Base-by-base conservation (phyloP, 2,797 vertebrate species). In the Lagodon rhomboides region DNA sequence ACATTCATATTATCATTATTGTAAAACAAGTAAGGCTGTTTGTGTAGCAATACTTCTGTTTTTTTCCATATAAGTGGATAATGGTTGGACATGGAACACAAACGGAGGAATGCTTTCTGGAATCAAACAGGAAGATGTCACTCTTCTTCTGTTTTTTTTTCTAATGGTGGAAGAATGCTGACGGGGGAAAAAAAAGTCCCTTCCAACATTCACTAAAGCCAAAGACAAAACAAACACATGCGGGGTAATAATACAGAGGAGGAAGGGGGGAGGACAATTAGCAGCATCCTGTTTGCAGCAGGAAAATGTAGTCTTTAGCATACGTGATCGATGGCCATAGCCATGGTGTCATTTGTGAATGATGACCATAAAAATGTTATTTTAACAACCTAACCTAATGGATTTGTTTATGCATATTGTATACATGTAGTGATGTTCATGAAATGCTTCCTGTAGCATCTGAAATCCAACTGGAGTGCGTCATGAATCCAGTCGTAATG, bases 61-160 rank as follows among this genome's bases (percentile, higher is more conserved):
- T 22, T 47, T 34, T 34, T 34, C 34, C 34, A 34, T 34, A 34
- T 34, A 34, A 34, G 34, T 13, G 41, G 41, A 43, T 43, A 43
- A 43, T 43, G 43, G 44, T 38, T 41, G 11, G 38, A 56, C 12
- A 44, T 5, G 20, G 3, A 8, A 15, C 16, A 44, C 46, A 53
- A 54, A 49, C n/a, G 18, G 13, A 49, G 41, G 23, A 8, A 41
- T 13, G 47, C 15, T 23, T 60, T 3, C 12, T 18, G 25, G 18
- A 61, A 20, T 10, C n/a, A 41, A 62, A 46, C 64, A 64, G 77
- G 59, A 68, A 59, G 59, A 16, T 41, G 64, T 56, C 71, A 50
- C 65, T 69, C 20, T 51, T 68, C 56, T 50, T 17, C 50, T 56
- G 18, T 2, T 59, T 16, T 2, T 59, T 16, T 49, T 25, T 61